A percentile compares a stretch with the other conserved stretches of the same genome.
Evolutionary conservation across 2,113 vertebrate genomes (phyloP).

Genomic region (Pluvianellus socialis): DNA sequence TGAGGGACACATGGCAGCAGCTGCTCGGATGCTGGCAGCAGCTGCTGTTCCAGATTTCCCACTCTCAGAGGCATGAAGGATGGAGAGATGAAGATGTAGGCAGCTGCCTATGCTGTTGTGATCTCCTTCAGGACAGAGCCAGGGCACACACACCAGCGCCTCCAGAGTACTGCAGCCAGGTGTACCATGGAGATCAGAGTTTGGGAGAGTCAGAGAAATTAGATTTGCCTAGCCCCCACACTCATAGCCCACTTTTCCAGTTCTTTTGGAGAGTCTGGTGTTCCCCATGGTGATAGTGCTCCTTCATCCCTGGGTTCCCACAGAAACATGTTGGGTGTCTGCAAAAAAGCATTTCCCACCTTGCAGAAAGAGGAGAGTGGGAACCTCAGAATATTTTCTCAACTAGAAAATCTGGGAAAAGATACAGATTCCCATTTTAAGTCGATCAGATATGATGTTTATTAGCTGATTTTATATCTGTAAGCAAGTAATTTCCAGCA

Average conservation of each 20-base stretch:
- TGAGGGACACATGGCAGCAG: not conserved
- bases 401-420: not conserved
- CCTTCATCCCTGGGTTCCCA: not conserved
- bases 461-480: not conserved
- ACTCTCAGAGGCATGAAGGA: not conserved
- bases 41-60: not conserved
- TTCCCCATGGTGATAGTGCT: not conserved
- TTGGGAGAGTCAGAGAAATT: not conserved
- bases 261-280: not conserved
- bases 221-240: not conserved
- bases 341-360: not conserved
- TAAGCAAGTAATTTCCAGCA: constrained; percentile 3
- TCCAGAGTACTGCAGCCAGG: not conserved
- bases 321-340: not conserved
- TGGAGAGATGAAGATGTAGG: not conserved
- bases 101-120: not conserved
- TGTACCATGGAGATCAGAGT: not conserved
- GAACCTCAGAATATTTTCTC: not conserved
- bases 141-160: not conserved
- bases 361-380: not conserved
- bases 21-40: not conserved
- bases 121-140: not conserved
- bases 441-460: not conserved
- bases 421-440: not conserved
- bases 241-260: not conserved